Conservation (phyloP, 2,888 invertebrate species). For the Quadriops clusia region DNA sequence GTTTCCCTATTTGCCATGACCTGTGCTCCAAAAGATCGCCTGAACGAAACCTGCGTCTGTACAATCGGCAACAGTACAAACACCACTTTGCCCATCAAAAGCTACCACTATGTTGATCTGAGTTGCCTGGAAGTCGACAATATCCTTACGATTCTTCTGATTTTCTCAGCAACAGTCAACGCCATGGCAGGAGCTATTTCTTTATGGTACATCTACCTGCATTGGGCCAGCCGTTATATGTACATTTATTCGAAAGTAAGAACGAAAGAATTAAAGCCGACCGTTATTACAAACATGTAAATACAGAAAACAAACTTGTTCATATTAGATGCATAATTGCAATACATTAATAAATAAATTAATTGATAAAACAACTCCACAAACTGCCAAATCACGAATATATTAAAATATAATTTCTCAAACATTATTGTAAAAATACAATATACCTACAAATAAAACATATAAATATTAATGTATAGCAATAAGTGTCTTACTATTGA, state of each 20-base stretch:
- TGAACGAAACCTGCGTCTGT: slow-evolving; percentile 36
- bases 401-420: not conserved
- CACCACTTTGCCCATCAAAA: slow-evolving; percentile 17
- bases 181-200: slow-evolving; percentile 31
- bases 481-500: too few relatives aligned
- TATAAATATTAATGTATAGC: too few relatives aligned
- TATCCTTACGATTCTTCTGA: slow-evolving; percentile 32
- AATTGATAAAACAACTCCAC: too few relatives aligned
- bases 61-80: slow-evolving; percentile 18
- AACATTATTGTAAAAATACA: not conserved
- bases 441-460: too few relatives aligned
- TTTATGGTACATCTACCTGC: slow-evolving; percentile 36
- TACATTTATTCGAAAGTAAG: slow-evolving; percentile 32
- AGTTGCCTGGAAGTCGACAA: slow-evolving; percentile 36
- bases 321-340: too few relatives aligned
- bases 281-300: slow-evolving; percentile 16
- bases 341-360: too few relatives aligned
- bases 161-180: slow-evolving; percentile 33
- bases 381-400: not conserved
- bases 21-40: slow-evolving; percentile 31
- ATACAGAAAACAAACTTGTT: too few relatives aligned
- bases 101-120: slow-evolving; percentile 36
- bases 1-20: slow-evolving; percentile 31
- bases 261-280: slow-evolving; percentile 26
- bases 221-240: slow-evolving; percentile 35